phyloP scores from a whole-genome alignment of 2,113 vertebrate species.

The Naja naja region DNA sequence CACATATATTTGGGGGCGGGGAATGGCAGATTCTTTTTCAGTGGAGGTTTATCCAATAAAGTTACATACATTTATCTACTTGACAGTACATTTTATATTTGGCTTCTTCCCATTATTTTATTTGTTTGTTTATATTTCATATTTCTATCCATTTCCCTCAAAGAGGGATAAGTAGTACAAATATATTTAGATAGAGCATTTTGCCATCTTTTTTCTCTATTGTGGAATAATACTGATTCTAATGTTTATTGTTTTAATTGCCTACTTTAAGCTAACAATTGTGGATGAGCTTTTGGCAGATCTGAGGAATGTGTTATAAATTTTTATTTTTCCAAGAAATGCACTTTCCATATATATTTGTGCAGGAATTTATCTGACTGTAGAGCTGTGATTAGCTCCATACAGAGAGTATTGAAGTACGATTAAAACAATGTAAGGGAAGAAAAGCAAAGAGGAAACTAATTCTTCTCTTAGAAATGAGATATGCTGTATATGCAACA shows the following conservation, averaged over 20 bases:
- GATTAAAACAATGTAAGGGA: background rate
- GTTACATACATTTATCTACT: background rate
- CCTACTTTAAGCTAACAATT: background rate
- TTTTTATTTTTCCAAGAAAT: background rate
- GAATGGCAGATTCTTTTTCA: background rate
- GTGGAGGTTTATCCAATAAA: background rate
- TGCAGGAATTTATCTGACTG: background rate
- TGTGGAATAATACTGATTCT: background rate
- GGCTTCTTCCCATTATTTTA: background rate
- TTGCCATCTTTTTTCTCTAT: background rate
- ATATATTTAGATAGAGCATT: background rate
- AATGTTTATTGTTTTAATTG: background rate
- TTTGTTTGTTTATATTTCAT: no score
- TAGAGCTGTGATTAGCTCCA: background rate
- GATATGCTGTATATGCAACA: background rate
- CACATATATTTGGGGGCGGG: background rate
- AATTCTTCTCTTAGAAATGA: background rate
- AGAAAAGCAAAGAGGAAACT: background rate
- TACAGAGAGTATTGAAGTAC: background rate
- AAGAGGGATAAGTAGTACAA: background rate
- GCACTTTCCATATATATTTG: background rate
- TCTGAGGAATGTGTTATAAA: background rate
- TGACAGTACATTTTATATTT: background rate
- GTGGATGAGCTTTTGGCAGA: background rate
- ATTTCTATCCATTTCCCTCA: no score